Conservation (phyloP, 2,797 vertebrate species). For the Pelobates cultripes region DNA sequence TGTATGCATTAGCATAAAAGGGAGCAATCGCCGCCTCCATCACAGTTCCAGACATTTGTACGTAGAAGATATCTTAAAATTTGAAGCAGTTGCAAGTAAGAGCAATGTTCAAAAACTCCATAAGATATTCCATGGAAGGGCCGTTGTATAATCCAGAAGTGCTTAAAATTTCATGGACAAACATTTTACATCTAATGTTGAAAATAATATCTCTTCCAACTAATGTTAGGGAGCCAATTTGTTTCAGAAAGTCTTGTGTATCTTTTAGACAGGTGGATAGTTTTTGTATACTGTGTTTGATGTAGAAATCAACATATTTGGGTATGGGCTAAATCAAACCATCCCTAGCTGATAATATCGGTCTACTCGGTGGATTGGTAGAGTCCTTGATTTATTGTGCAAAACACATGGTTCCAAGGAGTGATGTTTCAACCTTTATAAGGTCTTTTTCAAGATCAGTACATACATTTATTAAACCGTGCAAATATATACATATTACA, state of each 20-base stretch:
- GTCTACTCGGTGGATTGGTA: neutral
- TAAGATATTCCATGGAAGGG: neutral
- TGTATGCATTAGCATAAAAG: neutral
- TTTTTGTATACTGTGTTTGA: neutral
- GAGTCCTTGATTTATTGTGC: too few species aligned
- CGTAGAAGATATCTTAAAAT: neutral
- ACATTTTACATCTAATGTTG: neutral
- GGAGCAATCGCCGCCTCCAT: neutral
- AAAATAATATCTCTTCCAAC: neutral
- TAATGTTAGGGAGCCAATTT: neutral
- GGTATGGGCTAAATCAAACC: neutral
- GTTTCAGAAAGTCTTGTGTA: neutral
- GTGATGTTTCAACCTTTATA: too few species aligned
- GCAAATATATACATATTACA: too few species aligned
- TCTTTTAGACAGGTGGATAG: neutral
- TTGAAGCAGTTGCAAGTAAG: neutral
- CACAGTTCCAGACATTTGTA: neutral
- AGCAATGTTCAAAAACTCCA: neutral
- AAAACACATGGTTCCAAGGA: too few species aligned
- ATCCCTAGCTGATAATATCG: neutral
- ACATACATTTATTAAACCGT: too few species aligned
- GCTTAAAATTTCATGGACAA: neutral
- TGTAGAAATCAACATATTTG: neutral
- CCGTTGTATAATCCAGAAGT: neutral
- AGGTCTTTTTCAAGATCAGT: too few species aligned